phyloP scores from a whole-genome alignment of 2,888 invertebrate genomes.

The Tenthredo distinguenda region DNA sequence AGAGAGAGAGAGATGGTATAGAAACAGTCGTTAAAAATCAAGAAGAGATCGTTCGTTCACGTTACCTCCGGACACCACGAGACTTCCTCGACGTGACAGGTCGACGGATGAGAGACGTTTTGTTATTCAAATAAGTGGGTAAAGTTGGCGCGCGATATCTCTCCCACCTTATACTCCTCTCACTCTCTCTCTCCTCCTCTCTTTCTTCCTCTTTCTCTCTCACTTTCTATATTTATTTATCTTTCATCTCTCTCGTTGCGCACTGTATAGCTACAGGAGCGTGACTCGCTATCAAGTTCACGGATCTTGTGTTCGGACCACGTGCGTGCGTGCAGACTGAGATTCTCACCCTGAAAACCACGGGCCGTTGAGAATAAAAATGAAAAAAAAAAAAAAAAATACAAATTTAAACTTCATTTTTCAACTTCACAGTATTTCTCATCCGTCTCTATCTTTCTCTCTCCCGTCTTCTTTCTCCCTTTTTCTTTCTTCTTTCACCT shows the following conservation, averaged over 20 bases:
- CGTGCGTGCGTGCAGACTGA: background rate
- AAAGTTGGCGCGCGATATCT: slow-evolving; percentile 20
- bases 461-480: background rate
- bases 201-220: background rate
- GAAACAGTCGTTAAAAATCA: background rate
- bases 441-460: no score
- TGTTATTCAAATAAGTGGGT: slow-evolving; percentile 46
- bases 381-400: background rate
- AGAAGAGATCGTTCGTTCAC: slow-evolving; percentile 29
- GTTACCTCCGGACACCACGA: slow-evolving; percentile 27
- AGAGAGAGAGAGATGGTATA: background rate
- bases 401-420: background rate
- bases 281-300: slow-evolving; percentile 40
- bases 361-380: background rate
- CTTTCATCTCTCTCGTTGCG: background rate
- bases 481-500: background rate
- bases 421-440: background rate
- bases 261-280: slow-evolving; percentile 8
- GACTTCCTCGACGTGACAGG: slow-evolving; percentile 62
- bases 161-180: background rate
- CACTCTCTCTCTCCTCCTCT: background rate
- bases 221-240: background rate
- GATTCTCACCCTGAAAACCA: slow-evolving; percentile 11
- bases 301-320: slow-evolving; percentile 15
- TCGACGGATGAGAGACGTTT: slow-evolving; percentile 62